Percentiles rank a stretch among this genome's conserved stretches.
Evolutionary conservation across 2,797 vertebrate species (phyloP).

Genomic region (Poecilia picta): DNA sequence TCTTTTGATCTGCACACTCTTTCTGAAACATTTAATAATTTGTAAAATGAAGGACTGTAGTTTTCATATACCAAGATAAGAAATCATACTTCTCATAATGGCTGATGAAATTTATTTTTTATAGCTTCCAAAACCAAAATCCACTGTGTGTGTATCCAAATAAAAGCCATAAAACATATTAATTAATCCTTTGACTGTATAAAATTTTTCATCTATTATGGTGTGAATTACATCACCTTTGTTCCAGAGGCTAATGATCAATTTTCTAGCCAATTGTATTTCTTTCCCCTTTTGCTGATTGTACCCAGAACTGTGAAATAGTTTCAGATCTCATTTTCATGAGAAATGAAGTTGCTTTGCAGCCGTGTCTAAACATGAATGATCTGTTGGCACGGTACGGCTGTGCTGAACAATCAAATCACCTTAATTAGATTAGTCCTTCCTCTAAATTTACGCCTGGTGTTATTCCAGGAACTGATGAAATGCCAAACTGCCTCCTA

Average conservation of each 20-base stretch:
- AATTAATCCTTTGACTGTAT: neutral
- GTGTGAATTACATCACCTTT: slow-evolving; percentile 38
- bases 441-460: slow-evolving; percentile 33
- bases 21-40: neutral
- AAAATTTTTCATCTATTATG: slow-evolving; percentile 28
- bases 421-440: slow-evolving; percentile 52
- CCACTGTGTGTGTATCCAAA: neutral
- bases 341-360: slow-evolving; percentile 49
- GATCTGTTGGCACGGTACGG: slow-evolving; percentile 24
- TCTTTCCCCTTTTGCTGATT: slow-evolving; percentile 31
- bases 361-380: slow-evolving; percentile 23
- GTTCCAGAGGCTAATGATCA: slow-evolving; percentile 48
- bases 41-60: neutral
- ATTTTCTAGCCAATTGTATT: slow-evolving; percentile 50
- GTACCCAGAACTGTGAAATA: slow-evolving; percentile 25
- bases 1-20: neutral
- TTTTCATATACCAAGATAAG: neutral
- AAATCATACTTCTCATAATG: neutral
- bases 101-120: neutral
- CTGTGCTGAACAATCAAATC: slow-evolving; percentile 40
- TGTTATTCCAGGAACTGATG: slow-evolving; percentile 44
- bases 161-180: slow-evolving; percentile 1
- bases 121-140: neutral
- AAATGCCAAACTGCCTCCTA: slow-evolving; percentile 20
- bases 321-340: slow-evolving; percentile 40